These are phyloP conservation scores for Aphaenogaster floridana DNA, from an alignment of 1,140 invertebrate species.

Conservation along the genomic window DNA sequence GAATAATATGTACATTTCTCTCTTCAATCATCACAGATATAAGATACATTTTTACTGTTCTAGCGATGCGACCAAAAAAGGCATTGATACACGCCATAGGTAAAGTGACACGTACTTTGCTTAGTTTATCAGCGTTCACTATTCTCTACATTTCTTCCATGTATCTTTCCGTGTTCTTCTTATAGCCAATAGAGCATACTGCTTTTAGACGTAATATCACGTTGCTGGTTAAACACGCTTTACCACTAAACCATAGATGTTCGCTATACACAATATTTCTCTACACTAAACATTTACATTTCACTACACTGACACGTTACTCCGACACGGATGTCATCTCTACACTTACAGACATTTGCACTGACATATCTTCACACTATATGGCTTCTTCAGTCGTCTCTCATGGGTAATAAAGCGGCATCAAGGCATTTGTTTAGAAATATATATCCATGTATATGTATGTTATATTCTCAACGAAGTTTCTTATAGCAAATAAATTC, in stretches of 20 bases:
- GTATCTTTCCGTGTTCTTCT: constrained; percentile 47
- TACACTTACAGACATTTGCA: constrained; percentile 21
- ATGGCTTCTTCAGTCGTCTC: constrained; percentile 1
- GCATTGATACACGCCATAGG: constrained; percentile 87
- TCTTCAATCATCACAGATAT: constrained; percentile 44
- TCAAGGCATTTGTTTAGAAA: constrained; percentile 33
- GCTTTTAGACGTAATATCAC: constrained; percentile 76
- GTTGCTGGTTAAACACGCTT: constrained; percentile 67
- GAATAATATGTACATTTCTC: constrained; percentile 15
- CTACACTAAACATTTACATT: constrained; percentile 51
- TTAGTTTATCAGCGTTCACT: constrained; percentile 69
- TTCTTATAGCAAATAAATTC: constrained; percentile 1
- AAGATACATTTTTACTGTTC: constrained; percentile 84
- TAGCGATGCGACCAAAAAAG: constrained; percentile 86
- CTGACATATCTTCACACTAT: background rate
- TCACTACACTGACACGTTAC: constrained; percentile 26
- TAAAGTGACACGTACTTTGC: constrained; percentile 81
- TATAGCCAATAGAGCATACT: constrained; percentile 70
- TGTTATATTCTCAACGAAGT: background rate
- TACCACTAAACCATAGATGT: constrained; percentile 60
- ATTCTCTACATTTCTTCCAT: constrained; percentile 59
- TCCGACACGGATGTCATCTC: constrained; percentile 6
- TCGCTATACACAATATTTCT: constrained; percentile 9
- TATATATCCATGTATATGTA: constrained; percentile 7
- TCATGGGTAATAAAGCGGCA: constrained; percentile 8